Evolutionary conservation across 2,797 vertebrate species (phyloP), one percentile per base, ranked within the genome.

Genomic region (Podargus strigoides): DNA sequence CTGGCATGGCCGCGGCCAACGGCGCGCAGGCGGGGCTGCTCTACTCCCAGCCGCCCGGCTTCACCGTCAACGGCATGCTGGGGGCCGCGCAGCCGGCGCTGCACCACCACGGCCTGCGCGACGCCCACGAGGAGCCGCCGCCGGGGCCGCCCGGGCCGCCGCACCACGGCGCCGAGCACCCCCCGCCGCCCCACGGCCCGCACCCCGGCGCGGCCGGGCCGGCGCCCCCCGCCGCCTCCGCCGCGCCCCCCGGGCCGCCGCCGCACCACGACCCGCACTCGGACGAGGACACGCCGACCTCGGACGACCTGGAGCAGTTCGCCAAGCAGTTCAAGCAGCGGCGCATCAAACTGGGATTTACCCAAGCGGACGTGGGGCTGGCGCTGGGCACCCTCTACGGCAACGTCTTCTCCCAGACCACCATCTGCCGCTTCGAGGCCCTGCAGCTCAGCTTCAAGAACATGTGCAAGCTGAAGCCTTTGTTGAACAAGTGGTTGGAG

Each of bases 401-500:
- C 76, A 99, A 99, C 97, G 98, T 99, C 75, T 99, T 99, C 97
- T 99, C 98, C 32, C 98, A 99, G 97, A 99, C 98, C 42, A 99
- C 99, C 95, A 99, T 99, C 98, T 99, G 99, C 98, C 98, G 99
- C 97, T 99, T 99, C 97, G 99, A 99, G 96, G 99, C 99, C 81
- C 98, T 99, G 97, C 99, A 99, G 97, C 98, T 99, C 88, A 99
- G 99, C 98, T 99, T 99, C 97, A 99, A 99, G 95, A 99, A 99
- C 97, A 99, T 99, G 99, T 99, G 99, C 97, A 99, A 99, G 97
- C 98, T 99, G 58, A 99, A 99, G 97, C 99, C 98, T 97, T 98
- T 99, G 98, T 98, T 99, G 98, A 99, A 99, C 99, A 99, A 99
- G 99, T 99, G 99, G 99, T 98, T 99, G 98, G 99, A 99, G 98